Percentiles rank a stretch among this genome's conserved stretches.
phyloP scores from a whole-genome alignment of 2,888 invertebrate species.

The Agrotis puta region DNA sequence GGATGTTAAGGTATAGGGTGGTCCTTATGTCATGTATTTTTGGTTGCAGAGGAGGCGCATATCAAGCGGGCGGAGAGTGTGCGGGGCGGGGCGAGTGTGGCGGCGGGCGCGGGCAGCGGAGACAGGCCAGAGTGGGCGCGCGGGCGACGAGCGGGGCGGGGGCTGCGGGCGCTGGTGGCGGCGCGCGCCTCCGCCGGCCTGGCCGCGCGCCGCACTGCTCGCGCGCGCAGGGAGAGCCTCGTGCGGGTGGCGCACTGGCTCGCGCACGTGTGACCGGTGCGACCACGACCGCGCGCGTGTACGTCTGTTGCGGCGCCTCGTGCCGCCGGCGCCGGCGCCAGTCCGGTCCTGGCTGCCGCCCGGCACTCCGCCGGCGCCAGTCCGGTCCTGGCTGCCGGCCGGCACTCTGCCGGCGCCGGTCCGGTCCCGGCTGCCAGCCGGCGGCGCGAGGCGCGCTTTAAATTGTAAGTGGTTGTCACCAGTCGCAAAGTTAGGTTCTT shows the following conservation, averaged over 20 bases:
- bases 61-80: slow-evolving; percentile 69
- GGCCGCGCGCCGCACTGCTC: slow-evolving; percentile 38
- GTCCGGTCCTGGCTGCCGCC: slow-evolving; percentile 8
- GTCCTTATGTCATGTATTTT: not conserved
- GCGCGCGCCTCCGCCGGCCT: slow-evolving; percentile 12
- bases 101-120: slow-evolving; percentile 18
- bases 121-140: slow-evolving; percentile 33
- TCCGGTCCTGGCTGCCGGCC: not conserved
- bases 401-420: not conserved
- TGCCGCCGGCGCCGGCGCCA: not conserved
- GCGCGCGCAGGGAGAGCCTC: slow-evolving; percentile 32
- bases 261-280: slow-evolving; percentile 53
- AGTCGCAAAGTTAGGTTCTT: slow-evolving; percentile 64
- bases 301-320: too few species aligned
- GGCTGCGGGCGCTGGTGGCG: slow-evolving; percentile 15
- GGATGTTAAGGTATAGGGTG: not conserved
- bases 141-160: slow-evolving; percentile 23
- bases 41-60: slow-evolving; percentile 78
- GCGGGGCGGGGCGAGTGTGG: slow-evolving; percentile 42
- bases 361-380: not conserved
- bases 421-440: not conserved
- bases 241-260: slow-evolving; percentile 55
- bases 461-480: slow-evolving; percentile 56
- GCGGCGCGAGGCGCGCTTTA: slow-evolving; percentile 18
- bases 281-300: slow-evolving; percentile 1